Percentiles rank a stretch among this genome's conserved stretches.
phyloP scores from a whole-genome alignment of 2,888 invertebrate species.

The Iselma pallidipennis region DNA sequence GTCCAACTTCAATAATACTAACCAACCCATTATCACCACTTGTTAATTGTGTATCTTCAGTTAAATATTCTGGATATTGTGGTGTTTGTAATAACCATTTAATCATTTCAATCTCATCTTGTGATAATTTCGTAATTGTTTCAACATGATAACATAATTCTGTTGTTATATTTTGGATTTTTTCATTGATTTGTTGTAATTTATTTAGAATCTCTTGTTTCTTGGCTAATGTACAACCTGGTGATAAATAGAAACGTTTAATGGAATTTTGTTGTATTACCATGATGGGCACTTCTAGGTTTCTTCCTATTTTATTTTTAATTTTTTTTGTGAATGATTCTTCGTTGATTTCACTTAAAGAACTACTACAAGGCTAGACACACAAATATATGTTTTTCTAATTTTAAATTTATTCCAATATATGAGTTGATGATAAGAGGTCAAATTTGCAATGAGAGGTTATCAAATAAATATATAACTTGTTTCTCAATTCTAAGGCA shows the following conservation, averaged over 20 bases:
- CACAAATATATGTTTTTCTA: no score
- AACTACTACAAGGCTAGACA: no score
- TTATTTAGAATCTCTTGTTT: slow-evolving; percentile 62
- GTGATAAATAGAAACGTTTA: slow-evolving; percentile 65
- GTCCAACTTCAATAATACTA: slow-evolving; percentile 90
- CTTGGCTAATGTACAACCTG: slow-evolving; percentile 65
- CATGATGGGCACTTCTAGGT: not conserved
- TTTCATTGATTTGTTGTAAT: slow-evolving; percentile 56
- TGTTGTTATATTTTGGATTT: slow-evolving; percentile 63
- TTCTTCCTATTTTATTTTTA: no score
- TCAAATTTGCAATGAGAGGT: not conserved
- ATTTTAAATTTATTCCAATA: not conserved
- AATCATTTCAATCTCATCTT: slow-evolving; percentile 66
- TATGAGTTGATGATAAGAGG: not conserved
- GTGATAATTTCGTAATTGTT: slow-evolving; percentile 60
- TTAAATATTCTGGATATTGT: slow-evolving; percentile 64
- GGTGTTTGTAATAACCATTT: slow-evolving; percentile 81
- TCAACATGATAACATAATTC: slow-evolving; percentile 86
- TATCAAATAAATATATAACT: not conserved
- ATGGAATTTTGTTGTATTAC: slow-evolving; percentile 49
- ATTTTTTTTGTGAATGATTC: no score
- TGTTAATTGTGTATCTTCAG: slow-evolving; percentile 58
- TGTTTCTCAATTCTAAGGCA: not conserved
- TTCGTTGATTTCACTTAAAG: not conserved
- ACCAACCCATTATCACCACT: slow-evolving; percentile 55